A percentile compares a stretch with the other conserved stretches of the same genome.
These are phyloP conservation scores for Laticauda colubrina DNA, from an alignment of 2,113 vertebrate genomes.

Conservation along the genomic window DNA sequence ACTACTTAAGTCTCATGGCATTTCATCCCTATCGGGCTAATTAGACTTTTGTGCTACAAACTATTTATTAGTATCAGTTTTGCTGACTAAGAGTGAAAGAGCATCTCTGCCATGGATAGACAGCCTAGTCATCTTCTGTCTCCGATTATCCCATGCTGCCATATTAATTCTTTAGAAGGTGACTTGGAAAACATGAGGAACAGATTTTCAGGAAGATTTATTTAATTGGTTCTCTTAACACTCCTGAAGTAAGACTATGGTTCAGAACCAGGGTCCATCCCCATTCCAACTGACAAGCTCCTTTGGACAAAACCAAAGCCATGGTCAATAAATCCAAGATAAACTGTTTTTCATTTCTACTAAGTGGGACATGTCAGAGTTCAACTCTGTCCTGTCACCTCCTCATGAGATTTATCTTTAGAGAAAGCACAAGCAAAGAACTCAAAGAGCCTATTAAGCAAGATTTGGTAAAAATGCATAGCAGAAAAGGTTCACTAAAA, in stretches of 20 bases:
- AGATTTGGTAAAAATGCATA: background rate
- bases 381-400: background rate
- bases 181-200: background rate
- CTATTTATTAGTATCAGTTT: background rate
- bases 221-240: slow-evolving; percentile 30
- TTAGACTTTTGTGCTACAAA: background rate
- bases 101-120: background rate
- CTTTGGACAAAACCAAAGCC: background rate
- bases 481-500: background rate
- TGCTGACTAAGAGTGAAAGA: background rate
- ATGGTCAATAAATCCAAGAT: background rate
- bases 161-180: background rate
- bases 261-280: background rate
- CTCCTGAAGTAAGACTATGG: background rate
- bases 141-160: background rate
- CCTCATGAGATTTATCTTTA: background rate
- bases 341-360: background rate
- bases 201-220: slow-evolving; percentile 56
- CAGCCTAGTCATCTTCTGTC: background rate
- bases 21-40: background rate
- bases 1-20: background rate
- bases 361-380: background rate
- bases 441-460: background rate
- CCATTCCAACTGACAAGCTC: slow-evolving; percentile 46
- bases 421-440: background rate